Percentiles rank a stretch among this genome's conserved stretches.
These are phyloP conservation scores for Heterodera schachtii DNA, from an alignment of 1,140 invertebrate species.

Conservation along the genomic window DNA sequence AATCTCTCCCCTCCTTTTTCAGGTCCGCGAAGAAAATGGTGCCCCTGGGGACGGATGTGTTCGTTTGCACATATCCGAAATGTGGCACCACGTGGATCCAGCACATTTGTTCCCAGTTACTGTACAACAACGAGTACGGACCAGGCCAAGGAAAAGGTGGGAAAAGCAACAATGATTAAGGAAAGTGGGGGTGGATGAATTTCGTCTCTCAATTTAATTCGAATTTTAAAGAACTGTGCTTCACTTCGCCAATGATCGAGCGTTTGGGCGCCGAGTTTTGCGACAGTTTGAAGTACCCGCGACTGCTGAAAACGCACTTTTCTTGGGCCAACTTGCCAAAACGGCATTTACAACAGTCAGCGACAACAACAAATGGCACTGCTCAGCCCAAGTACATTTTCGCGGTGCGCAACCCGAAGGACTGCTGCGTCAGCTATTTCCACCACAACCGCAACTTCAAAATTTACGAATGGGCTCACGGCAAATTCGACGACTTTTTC, in stretches of 20 bases:
- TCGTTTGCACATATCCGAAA: constrained; percentile 64
- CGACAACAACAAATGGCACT: constrained; percentile 60
- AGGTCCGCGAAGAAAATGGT: constrained; percentile 57
- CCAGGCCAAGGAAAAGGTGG: constrained; percentile 61
- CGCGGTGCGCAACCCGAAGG: constrained; percentile 43
- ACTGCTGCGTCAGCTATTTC: constrained; percentile 52
- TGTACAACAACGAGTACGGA: constrained; percentile 49
- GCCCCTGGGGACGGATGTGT: constrained; percentile 54
- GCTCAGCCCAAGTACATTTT: constrained; percentile 62
- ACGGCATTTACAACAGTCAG: constrained; percentile 42
- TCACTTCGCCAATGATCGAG: constrained; percentile 64
- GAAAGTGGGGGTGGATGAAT: not conserved
- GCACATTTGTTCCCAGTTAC: constrained; percentile 63
- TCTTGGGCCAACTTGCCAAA: constrained; percentile 58
- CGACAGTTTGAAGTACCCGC: constrained; percentile 51
- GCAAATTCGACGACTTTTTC: constrained; percentile 64
- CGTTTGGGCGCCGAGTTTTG: constrained; percentile 59
- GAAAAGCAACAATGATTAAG: too few relatives aligned
- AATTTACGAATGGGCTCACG: constrained; percentile 56
- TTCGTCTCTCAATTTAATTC: not conserved
- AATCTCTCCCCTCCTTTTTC: too few relatives aligned
- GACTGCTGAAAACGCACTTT: constrained; percentile 64
- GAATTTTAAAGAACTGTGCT: constrained; percentile 57
- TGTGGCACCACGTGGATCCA: constrained; percentile 67
- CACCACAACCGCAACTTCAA: constrained; percentile 65